These are phyloP conservation scores for Trissolcus brochymenae DNA, from an alignment of 2,888 invertebrate genomes.

Conservation along the genomic window DNA sequence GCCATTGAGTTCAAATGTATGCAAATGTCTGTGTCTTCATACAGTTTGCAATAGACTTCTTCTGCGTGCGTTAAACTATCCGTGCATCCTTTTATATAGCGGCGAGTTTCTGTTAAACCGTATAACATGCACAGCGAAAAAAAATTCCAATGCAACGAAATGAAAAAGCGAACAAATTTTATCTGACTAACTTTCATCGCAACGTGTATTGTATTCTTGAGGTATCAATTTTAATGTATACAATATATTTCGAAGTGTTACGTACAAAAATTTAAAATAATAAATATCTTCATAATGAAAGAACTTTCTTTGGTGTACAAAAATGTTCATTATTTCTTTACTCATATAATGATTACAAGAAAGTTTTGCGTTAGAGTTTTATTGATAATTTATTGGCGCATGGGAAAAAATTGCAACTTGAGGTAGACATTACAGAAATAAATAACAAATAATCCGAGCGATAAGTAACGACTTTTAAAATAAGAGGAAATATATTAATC, in stretches of 20 bases:
- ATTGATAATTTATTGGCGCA: too few species aligned
- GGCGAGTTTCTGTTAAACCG: not conserved
- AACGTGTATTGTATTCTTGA: not conserved
- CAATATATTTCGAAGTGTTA: not conserved
- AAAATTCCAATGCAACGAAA: too few species aligned
- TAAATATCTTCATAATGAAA: not conserved
- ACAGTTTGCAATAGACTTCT: too few species aligned
- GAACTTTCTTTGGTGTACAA: not conserved
- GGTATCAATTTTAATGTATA: not conserved
- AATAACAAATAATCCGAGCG: constrained; percentile 11
- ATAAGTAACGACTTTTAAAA: constrained; percentile 14
- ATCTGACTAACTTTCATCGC: not conserved
- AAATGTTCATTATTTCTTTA: too few species aligned
- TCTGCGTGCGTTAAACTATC: constrained; percentile 55
- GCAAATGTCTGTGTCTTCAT: too few species aligned
- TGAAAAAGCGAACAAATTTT: too few species aligned
- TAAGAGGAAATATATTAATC: constrained; percentile 31
- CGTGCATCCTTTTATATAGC: constrained; percentile 57
- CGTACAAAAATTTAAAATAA: not conserved
- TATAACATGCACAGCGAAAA: not conserved
- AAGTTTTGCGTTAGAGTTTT: too few species aligned
- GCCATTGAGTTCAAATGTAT: constrained; percentile 54
- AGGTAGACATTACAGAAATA: too few species aligned
- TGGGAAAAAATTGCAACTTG: too few species aligned
- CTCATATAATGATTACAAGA: too few species aligned